Evolutionary conservation across 2,888 invertebrate species (phyloP).

Genomic region (Agonopterix heracliana): DNA sequence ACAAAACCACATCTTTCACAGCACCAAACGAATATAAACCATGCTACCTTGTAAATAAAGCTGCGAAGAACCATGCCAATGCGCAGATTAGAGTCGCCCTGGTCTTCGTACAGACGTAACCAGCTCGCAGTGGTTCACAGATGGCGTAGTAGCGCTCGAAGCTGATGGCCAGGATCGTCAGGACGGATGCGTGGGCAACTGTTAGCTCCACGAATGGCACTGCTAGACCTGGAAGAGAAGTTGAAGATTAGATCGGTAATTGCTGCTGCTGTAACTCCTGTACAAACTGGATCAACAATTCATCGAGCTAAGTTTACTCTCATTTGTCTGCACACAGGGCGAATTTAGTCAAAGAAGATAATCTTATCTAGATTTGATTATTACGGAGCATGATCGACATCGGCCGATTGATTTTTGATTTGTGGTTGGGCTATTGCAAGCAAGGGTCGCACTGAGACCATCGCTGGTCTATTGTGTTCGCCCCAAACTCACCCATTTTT

Average conservation of each 20-base stretch:
- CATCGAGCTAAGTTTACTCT: neutral
- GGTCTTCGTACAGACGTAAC: conserved; percentile 92
- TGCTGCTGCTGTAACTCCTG: neutral
- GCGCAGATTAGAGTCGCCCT: conserved; percentile 88
- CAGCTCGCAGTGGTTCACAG: conserved; percentile 92
- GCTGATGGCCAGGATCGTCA: conserved; percentile 95
- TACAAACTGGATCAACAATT: neutral
- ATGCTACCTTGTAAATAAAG: conserved; percentile 89
- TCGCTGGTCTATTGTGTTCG: no score
- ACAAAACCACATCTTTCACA: neutral
- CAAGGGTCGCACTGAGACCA: no score
- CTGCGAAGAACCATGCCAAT: conserved; percentile 89
- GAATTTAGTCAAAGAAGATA: no score
- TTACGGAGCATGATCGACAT: no score
- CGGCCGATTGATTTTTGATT: no score
- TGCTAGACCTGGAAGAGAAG: conserved; percentile 82
- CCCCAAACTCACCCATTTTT: no score
- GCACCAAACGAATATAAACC: neutral
- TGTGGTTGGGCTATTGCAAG: no score
- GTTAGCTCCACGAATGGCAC: conserved; percentile 95
- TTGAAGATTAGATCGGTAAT: neutral
- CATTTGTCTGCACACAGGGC: no score
- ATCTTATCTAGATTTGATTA: no score
- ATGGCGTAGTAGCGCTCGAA: conserved; percentile 94
- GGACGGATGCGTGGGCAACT: conserved; percentile 93